phyloP scores from a whole-genome alignment of 64 coral and sea anemone species.

The Catalaphyllia jardinei region DNA sequence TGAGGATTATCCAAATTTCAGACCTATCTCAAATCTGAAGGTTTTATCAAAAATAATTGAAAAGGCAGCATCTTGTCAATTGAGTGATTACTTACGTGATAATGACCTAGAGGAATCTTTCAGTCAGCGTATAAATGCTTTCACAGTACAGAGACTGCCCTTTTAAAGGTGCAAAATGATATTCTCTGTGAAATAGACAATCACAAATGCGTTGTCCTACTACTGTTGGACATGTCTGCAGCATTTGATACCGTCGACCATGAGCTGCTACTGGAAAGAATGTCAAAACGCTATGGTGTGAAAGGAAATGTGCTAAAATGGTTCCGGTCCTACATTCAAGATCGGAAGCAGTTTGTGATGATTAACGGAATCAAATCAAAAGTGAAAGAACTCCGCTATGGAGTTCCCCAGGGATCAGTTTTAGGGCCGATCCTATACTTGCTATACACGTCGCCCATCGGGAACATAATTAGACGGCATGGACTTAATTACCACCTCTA shows the following conservation, averaged over 20 bases:
- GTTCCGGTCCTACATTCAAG: slow-evolving; percentile 13
- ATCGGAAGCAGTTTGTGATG: slow-evolving; percentile 6
- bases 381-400: background rate
- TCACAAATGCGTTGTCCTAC: slow-evolving; percentile 6
- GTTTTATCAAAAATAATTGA: slow-evolving; percentile 53
- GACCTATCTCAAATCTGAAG: slow-evolving; percentile 58
- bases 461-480: no score
- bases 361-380: slow-evolving; percentile 6
- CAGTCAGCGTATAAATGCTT: slow-evolving; percentile 17
- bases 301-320: slow-evolving; percentile 19
- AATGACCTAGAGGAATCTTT: background rate
- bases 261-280: slow-evolving; percentile 7
- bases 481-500: background rate
- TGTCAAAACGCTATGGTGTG: background rate
- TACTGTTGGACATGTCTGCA: background rate
- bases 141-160: slow-evolving; percentile 34
- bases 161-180: background rate
- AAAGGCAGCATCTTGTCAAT: slow-evolving; percentile 43
- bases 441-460: no score
- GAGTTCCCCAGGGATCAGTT: background rate
- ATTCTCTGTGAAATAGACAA: slow-evolving; percentile 8
- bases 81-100: background rate
- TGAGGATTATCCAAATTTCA: slow-evolving; percentile 16
- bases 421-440: background rate
- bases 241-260: slow-evolving; percentile 17